These are phyloP conservation scores for Pogonus chalceus DNA, from an alignment of 1,140 invertebrate species.

Conservation along the genomic window DNA sequence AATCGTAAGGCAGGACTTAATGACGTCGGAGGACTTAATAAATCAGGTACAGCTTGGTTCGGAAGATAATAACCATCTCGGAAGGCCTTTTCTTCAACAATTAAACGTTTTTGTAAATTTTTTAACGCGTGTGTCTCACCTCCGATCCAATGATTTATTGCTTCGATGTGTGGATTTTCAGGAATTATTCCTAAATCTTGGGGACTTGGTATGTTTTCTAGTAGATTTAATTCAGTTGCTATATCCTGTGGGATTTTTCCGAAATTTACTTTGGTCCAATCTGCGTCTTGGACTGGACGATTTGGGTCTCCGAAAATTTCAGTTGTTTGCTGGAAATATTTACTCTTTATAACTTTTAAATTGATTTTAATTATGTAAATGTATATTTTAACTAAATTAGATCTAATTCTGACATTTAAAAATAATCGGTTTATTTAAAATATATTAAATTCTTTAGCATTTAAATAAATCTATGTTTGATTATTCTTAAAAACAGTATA, in stretches of 20 bases:
- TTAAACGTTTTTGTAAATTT: constrained; percentile 41
- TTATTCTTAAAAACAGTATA: too few species aligned
- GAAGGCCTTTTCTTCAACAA: constrained; percentile 49
- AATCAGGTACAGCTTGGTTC: constrained; percentile 53
- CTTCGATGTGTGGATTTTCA: constrained; percentile 61
- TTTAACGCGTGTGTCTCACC: constrained; percentile 54
- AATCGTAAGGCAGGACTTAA: constrained; percentile 74
- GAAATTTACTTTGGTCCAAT: constrained; percentile 43
- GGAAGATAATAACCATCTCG: constrained; percentile 41
- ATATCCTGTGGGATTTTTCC: constrained; percentile 36
- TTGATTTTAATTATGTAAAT: too few species aligned
- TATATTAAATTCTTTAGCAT: too few species aligned
- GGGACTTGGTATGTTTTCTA: constrained; percentile 39
- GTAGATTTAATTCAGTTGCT: constrained; percentile 37
- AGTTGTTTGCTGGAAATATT: constrained; percentile 51
- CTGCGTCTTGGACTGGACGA: constrained; percentile 41
- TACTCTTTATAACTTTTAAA: too few species aligned
- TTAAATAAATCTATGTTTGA: too few species aligned
- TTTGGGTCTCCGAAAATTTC: constrained; percentile 51
- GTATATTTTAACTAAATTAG: too few species aligned
- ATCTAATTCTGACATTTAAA: too few species aligned
- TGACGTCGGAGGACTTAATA: constrained; percentile 56
- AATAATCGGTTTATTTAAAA: too few species aligned
- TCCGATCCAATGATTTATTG: constrained; percentile 63
- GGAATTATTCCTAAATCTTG: constrained; percentile 47